Percentiles rank a stretch among this genome's conserved stretches.
phyloP scores from a whole-genome alignment of 2,113 vertebrate genomes.

The Agapornis roseicollis region DNA sequence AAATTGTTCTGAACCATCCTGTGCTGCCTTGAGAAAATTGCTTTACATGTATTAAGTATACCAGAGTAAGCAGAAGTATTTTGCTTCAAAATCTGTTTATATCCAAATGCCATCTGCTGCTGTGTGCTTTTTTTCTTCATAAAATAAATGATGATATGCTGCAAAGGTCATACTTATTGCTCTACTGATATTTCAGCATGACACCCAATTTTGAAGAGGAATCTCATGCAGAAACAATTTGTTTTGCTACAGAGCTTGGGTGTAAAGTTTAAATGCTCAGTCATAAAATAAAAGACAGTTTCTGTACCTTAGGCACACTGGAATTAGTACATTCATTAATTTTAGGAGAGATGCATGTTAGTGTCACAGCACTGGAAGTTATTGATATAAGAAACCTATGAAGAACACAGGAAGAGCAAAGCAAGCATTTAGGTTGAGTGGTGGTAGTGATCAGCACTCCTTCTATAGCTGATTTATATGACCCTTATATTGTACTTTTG shows the following conservation, averaged over 20 bases:
- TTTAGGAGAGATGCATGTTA: not conserved
- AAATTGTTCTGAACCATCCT: constrained; percentile 27
- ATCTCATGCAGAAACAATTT: not conserved
- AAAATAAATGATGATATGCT: not conserved
- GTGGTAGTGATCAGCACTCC: not conserved
- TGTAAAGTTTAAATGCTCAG: constrained; percentile 5
- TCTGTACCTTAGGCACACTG: not conserved
- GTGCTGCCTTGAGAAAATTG: constrained; percentile 30
- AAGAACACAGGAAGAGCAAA: not conserved
- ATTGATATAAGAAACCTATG: not conserved
- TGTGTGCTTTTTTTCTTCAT: not conserved
- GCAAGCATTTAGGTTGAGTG: not conserved
- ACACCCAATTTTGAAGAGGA: not conserved
- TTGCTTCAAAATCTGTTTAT: constrained; percentile 52
- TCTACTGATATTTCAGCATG: constrained; percentile 33
- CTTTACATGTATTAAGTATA: constrained; percentile 35
- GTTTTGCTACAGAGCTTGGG: not conserved
- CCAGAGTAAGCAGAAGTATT: constrained; percentile 24
- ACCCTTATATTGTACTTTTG: not conserved
- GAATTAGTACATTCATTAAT: not conserved
- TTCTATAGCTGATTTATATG: not conserved
- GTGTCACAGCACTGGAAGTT: not conserved
- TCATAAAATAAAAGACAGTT: not conserved
- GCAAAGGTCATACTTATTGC: not conserved
- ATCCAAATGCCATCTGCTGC: constrained; percentile 48